Percentiles rank a stretch among this genome's conserved stretches.
These are phyloP conservation scores for Xiphorhynchus erythropygius DNA, from an alignment of 2,797 vertebrate genomes.

Conservation along the genomic window DNA sequence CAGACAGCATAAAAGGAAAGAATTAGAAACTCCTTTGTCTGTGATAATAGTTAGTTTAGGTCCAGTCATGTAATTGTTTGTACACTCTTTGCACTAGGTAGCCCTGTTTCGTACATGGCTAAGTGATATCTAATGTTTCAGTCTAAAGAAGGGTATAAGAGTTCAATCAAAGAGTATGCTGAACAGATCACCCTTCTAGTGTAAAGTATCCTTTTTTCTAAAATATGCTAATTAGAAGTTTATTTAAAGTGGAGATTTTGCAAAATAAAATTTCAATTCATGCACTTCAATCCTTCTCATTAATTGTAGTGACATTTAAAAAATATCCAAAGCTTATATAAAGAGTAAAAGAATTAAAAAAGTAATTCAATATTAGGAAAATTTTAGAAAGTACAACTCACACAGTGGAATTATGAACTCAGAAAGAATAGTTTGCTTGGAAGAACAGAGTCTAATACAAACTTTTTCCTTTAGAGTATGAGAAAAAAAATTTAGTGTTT, in stretches of 20 bases:
- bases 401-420: background rate
- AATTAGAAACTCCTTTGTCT: background rate
- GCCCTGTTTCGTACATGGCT: background rate
- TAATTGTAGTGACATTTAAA: background rate
- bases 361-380: background rate
- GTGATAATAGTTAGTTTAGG: background rate
- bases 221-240: background rate
- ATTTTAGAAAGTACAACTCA: background rate
- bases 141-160: background rate
- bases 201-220: background rate
- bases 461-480: background rate
- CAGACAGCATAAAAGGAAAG: background rate
- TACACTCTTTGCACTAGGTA: background rate
- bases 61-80: background rate
- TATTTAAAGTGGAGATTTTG: background rate
- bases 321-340: background rate
- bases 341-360: background rate
- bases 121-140: background rate
- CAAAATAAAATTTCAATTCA: background rate
- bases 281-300: background rate
- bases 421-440: background rate
- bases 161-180: background rate
- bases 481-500: background rate
- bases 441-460: background rate
- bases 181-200: background rate